Percentiles rank a stretch among this genome's conserved stretches.
phyloP scores from a whole-genome alignment of 2,888 invertebrate species.

The Cerceris rybyensis region DNA sequence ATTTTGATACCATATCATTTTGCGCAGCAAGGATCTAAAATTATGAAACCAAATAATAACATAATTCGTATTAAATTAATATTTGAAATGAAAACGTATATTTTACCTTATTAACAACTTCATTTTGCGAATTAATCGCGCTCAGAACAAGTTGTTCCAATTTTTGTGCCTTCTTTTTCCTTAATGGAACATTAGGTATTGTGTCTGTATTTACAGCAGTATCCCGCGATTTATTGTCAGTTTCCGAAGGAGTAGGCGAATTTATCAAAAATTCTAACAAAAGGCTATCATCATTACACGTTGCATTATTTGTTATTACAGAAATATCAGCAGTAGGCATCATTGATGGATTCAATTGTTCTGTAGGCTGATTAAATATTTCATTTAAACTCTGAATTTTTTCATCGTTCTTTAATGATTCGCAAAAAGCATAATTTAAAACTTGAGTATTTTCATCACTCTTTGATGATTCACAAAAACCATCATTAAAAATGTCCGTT shows the following conservation, averaged over 20 bases:
- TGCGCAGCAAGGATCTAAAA: conserved; percentile 78
- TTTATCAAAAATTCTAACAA: conserved; percentile 77
- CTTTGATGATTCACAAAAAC: conserved; percentile 65
- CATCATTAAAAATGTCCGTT: conserved; percentile 75
- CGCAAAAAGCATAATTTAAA: conserved; percentile 78
- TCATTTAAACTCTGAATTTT: conserved; percentile 75
- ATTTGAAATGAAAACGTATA: not conserved
- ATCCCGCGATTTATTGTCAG: conserved; percentile 71
- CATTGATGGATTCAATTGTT: conserved; percentile 54
- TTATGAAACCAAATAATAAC: not conserved
- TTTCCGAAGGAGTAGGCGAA: conserved; percentile 74
- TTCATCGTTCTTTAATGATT: conserved; percentile 61
- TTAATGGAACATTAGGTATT: conserved; percentile 74
- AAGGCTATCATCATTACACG: conserved; percentile 79
- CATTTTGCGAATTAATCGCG: conserved; percentile 79
- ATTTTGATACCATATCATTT: conserved; percentile 77
- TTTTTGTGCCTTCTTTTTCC: conserved; percentile 79
- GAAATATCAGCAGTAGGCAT: conserved; percentile 71
- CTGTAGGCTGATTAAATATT: conserved; percentile 66
- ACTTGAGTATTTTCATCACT: conserved; percentile 70
- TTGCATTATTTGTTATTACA: conserved; percentile 78
- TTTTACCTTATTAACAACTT: conserved; percentile 79
- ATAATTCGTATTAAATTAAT: not conserved
- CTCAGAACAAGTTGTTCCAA: conserved; percentile 78
- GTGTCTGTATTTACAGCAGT: conserved; percentile 73